These are phyloP conservation scores for Triplophysa bombifrons DNA, from an alignment of 2,797 vertebrate genomes.

Conservation along the genomic window DNA sequence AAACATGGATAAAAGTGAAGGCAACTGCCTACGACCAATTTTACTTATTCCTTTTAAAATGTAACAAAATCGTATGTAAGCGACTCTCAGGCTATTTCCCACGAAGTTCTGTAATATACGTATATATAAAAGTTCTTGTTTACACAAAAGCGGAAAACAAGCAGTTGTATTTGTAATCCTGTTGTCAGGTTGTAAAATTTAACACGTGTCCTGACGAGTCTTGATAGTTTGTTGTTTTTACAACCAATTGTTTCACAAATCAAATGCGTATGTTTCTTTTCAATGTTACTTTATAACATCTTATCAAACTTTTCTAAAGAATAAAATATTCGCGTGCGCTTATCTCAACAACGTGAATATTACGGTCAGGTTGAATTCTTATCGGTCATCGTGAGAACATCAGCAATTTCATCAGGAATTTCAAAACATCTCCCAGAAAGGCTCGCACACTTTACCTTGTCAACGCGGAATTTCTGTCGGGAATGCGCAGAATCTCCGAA, in stretches of 20 bases:
- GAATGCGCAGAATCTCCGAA: constrained; percentile 60
- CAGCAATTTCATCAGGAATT: constrained; percentile 63
- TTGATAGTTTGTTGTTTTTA: constrained; percentile 38
- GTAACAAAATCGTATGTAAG: background rate
- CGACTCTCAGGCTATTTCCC: background rate
- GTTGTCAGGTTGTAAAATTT: constrained; percentile 32
- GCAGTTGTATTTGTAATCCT: background rate
- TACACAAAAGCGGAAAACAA: background rate
- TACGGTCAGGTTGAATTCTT: constrained; percentile 20
- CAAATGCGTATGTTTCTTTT: background rate
- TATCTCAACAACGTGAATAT: background rate
- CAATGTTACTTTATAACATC: background rate
- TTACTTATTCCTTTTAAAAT: background rate
- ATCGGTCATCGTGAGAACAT: constrained; percentile 65
- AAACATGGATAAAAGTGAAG: background rate
- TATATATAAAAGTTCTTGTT: background rate
- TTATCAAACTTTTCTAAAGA: background rate
- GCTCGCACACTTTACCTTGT: constrained; percentile 71
- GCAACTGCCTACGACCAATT: background rate
- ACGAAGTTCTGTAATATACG: background rate
- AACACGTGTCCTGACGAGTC: constrained; percentile 69
- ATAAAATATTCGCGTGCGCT: background rate
- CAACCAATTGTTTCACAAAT: background rate
- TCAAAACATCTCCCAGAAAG: constrained; percentile 67
- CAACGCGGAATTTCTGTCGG: constrained; percentile 64